A percentile compares a stretch with the other conserved stretches of the same genome.
These are phyloP conservation scores for Oxystoma pomonae DNA, from an alignment of 2,888 invertebrate genomes.

Conservation along the genomic window DNA sequence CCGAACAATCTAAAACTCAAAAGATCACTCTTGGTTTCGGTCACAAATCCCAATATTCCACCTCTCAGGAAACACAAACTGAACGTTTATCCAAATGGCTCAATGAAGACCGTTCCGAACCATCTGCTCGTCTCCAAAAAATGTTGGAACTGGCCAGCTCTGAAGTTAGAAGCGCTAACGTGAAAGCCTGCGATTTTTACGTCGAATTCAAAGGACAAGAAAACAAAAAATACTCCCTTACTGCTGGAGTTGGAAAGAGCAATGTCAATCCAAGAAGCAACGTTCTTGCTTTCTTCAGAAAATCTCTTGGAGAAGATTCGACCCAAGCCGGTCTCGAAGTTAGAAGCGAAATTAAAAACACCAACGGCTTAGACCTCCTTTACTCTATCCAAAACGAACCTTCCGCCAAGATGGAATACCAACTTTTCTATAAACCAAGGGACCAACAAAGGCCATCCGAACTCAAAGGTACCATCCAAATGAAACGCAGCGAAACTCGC, in stretches of 20 bases:
- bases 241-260: conserved; percentile 56
- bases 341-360: conserved; percentile 49
- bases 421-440: conserved; percentile 52
- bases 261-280: conserved; percentile 55
- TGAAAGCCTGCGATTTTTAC: conserved; percentile 53
- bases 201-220: conserved; percentile 54
- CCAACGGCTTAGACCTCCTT: conserved; percentile 52
- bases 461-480: conserved; percentile 41
- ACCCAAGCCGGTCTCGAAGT: conserved; percentile 50
- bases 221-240: conserved; percentile 51
- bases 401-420: conserved; percentile 49
- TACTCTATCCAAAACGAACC: conserved; percentile 54
- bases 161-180: conserved; percentile 53
- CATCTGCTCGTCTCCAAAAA: conserved; percentile 36
- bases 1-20: conserved; percentile 24
- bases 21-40: conserved; percentile 23
- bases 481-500: conserved; percentile 51
- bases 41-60: not conserved
- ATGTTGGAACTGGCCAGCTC: conserved; percentile 52
- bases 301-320: conserved; percentile 34
- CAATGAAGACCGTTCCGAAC: not conserved
- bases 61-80: not conserved
- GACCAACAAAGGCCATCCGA: conserved; percentile 34
- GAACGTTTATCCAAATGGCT: not conserved
- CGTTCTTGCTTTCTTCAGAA: conserved; percentile 46